Evolutionary conservation across 2,888 invertebrate species (phyloP).

Genomic region (Brenthis ino): DNA sequence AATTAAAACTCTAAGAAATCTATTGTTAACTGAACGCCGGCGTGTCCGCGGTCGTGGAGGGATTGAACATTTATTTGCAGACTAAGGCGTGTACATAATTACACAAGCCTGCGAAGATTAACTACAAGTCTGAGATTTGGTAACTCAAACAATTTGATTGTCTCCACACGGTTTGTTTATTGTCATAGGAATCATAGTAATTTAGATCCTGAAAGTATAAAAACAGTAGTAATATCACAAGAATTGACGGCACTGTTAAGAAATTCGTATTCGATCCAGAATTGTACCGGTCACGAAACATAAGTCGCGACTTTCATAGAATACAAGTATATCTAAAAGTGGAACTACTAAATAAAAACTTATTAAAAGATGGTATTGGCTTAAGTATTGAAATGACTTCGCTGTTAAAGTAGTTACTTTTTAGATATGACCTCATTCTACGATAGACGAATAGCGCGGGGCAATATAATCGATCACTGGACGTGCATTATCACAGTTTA

Average conservation of each 20-base stretch:
- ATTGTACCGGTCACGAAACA: conserved; percentile 13
- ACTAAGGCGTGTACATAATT: conserved; percentile 58
- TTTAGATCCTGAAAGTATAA: conserved; percentile 50
- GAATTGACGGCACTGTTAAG: conserved; percentile 66
- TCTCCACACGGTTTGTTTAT: conserved; percentile 28
- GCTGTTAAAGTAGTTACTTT: conserved; percentile 12
- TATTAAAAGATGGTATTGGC: conserved; percentile 12
- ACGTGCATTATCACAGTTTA: conserved; percentile 79
- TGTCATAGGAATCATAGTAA: conserved; percentile 47
- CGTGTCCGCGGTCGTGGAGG: no score
- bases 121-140: conserved; percentile 52
- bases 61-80: conserved; percentile 36
- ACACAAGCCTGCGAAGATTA: conserved; percentile 59
- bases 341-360: background rate
- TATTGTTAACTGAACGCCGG: no score
- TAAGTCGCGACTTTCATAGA: conserved; percentile 10
- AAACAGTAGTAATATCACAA: conserved; percentile 67
- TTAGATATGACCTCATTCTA: conserved; percentile 22
- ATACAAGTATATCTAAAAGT: conserved; percentile 9
- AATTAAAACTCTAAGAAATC: no score
- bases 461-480: conserved; percentile 65
- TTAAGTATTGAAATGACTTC: conserved; percentile 16
- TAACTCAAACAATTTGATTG: conserved; percentile 48
- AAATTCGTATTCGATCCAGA: conserved; percentile 54
- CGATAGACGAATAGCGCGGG: conserved; percentile 20